Evolutionary conservation across 2,797 vertebrate species (phyloP).

Genomic region (Trachops cirrhosus): DNA sequence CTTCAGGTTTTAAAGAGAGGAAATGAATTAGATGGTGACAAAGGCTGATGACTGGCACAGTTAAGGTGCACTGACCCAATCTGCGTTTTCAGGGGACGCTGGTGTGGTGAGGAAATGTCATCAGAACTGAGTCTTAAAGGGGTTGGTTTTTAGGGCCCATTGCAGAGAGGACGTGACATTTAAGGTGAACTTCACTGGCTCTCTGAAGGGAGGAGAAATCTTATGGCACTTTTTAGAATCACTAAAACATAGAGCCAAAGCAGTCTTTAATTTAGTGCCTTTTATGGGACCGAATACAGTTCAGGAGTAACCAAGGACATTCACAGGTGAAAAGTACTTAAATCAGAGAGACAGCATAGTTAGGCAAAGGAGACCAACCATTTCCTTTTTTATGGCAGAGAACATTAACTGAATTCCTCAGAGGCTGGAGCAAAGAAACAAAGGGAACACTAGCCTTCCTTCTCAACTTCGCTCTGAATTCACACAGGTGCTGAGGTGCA

Average conservation of each 20-base stretch:
- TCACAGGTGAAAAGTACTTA: conserved; percentile 68
- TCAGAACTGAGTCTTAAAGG: neutral
- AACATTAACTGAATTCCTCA: conserved; percentile 37
- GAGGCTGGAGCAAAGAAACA: neutral
- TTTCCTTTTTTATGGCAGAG: conserved; percentile 53
- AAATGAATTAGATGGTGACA: neutral
- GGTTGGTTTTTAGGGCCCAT: neutral
- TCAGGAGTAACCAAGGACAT: conserved; percentile 61
- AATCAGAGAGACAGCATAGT: conserved; percentile 62
- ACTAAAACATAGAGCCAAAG: conserved; percentile 23
- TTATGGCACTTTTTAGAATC: conserved; percentile 28
- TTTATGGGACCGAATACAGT: conserved; percentile 55
- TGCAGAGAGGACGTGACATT: neutral
- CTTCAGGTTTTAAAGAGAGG: neutral
- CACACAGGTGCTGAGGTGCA: accelerated
- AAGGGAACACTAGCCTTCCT: neutral
- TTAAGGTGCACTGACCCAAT: too few relatives aligned
- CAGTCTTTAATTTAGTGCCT: conserved; percentile 63
- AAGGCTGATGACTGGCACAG: neutral
- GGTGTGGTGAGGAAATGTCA: neutral
- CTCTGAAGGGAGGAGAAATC: neutral
- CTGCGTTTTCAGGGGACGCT: neutral
- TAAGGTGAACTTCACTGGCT: neutral
- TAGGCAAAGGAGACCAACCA: conserved; percentile 50
- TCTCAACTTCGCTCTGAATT: neutral